Base-by-base conservation (phyloP, 2,888 invertebrate species). In the Shargacucullia verbasci region DNA sequence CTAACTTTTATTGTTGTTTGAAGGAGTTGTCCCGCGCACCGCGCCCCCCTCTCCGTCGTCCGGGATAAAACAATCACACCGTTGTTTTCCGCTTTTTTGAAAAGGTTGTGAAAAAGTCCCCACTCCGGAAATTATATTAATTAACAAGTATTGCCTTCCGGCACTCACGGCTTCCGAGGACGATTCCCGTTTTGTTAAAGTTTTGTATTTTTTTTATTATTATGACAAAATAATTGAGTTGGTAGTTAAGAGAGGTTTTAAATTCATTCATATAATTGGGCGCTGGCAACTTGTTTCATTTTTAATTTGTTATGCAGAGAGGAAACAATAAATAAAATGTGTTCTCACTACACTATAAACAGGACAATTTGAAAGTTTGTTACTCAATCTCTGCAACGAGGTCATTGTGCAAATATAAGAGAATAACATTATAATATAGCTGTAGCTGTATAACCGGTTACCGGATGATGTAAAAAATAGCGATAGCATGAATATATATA, bases 1-100 rank as follows among this genome's bases (percentile, higher is more conserved):
- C 57, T 54, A 60, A 64, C 60, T 71, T 73, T 69, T 64, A 73
- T 71, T 69, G 70, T 73, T 69, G 64, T 73, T 59, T 68, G 53
- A 69, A 69, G 50, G 43, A 69, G 50, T 50, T 52, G 58, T 63
- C 55, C 60, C 44, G 39, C 39, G 58, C 47, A 40, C 34, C 41
- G 34, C 59, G 6, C n/a, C 11, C 39, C 15, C 40, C 31, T 14
- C 13, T 4, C 6, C 25, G 0, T 1, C 49, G 13, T 27, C 47
- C 63, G 46, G 41, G 34, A 38, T 39, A 33, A 48, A 46, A 53
- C 39, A 47, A 57, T 40, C 43, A 15, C 44, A 31, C 34, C 31
- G 38, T 59, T 56, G 55, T 50, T 58, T 55, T 39, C 14, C 55
- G 34, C 13, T 52, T 49, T 56, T 49, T 66, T 66, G 54, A 49